Conservation (phyloP, 2,888 invertebrate species). For the Eristalinus aeneus region DNA sequence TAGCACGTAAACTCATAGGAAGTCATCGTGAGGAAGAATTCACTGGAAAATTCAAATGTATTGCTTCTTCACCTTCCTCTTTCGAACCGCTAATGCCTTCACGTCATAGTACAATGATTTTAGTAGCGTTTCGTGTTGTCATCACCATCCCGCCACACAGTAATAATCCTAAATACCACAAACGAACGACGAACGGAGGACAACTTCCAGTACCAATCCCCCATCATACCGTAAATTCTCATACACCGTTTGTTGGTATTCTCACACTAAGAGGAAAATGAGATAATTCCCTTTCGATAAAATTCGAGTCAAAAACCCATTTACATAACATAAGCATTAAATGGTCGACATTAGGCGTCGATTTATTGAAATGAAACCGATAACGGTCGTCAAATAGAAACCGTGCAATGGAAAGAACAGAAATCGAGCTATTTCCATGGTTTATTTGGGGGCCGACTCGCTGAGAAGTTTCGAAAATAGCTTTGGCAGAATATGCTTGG, state of each 20-base stretch:
- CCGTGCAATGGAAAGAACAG: conserved; percentile 7
- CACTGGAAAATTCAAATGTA: not conserved
- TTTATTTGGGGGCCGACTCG: not conserved
- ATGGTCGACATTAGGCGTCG: conserved; percentile 38
- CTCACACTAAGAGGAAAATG: conserved; percentile 22
- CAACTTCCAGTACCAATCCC: not conserved
- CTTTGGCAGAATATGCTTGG: conserved; percentile 20
- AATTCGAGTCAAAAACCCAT: conserved; percentile 52
- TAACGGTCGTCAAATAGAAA: conserved; percentile 40
- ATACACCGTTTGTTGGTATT: conserved; percentile 1
- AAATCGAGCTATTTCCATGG: conserved; percentile 22
- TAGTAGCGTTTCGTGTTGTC: not conserved
- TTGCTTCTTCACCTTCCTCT: not conserved
- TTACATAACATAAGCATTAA: conserved; percentile 53
- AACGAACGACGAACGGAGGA: not conserved
- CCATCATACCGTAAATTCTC: not conserved
- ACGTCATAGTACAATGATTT: not conserved
- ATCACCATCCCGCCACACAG: conserved; percentile 5
- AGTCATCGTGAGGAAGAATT: not conserved
- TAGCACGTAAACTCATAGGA: conserved; percentile 9
- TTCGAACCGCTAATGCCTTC: not conserved
- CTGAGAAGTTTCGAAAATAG: conserved; percentile 22
- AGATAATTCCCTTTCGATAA: conserved; percentile 55
- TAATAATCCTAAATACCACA: conserved; percentile 26
- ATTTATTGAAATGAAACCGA: conserved; percentile 67